A percentile compares a stretch with the other conserved stretches of the same genome.
phyloP scores from a whole-genome alignment of 53 echinoderm and acorn worm species.

The Arbacia lixula region DNA sequence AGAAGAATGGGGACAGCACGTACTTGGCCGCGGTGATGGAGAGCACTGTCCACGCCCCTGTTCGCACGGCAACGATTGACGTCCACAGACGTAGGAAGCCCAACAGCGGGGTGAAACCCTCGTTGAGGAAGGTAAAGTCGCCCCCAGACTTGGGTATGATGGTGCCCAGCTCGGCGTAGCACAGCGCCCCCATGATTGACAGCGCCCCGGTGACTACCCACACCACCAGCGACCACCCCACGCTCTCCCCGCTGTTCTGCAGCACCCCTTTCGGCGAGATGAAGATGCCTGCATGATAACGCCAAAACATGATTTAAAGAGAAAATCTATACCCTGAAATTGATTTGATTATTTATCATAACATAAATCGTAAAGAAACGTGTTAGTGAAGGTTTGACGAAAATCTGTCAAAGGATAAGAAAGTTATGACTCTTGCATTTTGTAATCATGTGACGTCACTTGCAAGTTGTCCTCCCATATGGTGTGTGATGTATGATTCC shows the following conservation, averaged over 20 bases:
- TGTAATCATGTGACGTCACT: no score
- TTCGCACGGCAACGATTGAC: conserved; percentile 72
- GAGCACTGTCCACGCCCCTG: conserved; percentile 72
- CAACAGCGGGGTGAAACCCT: conserved; percentile 64
- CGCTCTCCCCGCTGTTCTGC: conserved; percentile 25
- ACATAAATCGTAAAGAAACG: no score
- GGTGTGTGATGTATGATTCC: no score
- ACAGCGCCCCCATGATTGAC: conserved; percentile 83
- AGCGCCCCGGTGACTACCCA: conserved; percentile 82
- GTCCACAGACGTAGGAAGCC: conserved; percentile 88
- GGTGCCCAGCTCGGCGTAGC: conserved; percentile 92
- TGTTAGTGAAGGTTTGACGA: no score
- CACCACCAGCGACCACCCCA: conserved; percentile 78
- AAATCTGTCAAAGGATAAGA: no score
- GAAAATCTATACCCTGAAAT: no score
- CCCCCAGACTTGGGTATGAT: conserved; percentile 89
- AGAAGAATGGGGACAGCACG: conserved; percentile 65
- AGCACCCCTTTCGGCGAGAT: conserved; percentile 27
- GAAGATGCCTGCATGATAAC: no score
- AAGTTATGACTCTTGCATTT: no score
- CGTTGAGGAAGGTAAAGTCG: conserved; percentile 80
- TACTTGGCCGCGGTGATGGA: conserved; percentile 77
- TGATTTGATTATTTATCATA: no score
- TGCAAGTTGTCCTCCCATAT: no score
- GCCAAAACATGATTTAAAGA: no score